These are phyloP conservation scores for Parapsyche elsis DNA, from an alignment of 1,140 invertebrate species.

Conservation along the genomic window DNA sequence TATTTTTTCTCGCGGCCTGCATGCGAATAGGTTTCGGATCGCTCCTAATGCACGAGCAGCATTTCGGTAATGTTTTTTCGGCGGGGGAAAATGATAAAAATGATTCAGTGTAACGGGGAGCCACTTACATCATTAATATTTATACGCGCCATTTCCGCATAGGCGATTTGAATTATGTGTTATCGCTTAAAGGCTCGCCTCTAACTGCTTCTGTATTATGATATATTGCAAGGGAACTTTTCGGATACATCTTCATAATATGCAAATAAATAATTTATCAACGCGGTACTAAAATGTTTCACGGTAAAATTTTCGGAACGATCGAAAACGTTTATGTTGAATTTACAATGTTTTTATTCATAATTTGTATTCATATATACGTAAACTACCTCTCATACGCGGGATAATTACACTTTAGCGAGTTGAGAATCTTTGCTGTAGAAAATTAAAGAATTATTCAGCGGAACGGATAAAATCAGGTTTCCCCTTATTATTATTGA, in stretches of 20 bases:
- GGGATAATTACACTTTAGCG: no score
- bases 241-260: background rate
- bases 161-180: conserved; percentile 24
- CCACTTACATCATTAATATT: conserved; percentile 30
- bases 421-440: no score
- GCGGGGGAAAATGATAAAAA: conserved; percentile 6
- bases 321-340: no score
- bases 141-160: conserved; percentile 24
- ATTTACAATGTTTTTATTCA: no score
- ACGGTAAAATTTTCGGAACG: background rate
- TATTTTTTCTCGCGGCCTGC: background rate
- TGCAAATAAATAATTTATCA: conserved; percentile 20
- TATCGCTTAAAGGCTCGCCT: conserved; percentile 5
- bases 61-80: conserved; percentile 13
- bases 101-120: conserved; percentile 16
- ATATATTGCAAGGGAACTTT: background rate
- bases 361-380: no score
- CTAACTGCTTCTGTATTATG: conserved; percentile 20
- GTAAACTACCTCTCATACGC: no score
- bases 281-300: background rate
- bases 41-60: background rate
- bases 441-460: no score
- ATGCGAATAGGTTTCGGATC: conserved; percentile 5
- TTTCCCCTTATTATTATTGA: no score
- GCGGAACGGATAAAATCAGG: no score